phyloP scores from a whole-genome alignment of 2,888 invertebrate genomes.

The Panopea generosa region DNA sequence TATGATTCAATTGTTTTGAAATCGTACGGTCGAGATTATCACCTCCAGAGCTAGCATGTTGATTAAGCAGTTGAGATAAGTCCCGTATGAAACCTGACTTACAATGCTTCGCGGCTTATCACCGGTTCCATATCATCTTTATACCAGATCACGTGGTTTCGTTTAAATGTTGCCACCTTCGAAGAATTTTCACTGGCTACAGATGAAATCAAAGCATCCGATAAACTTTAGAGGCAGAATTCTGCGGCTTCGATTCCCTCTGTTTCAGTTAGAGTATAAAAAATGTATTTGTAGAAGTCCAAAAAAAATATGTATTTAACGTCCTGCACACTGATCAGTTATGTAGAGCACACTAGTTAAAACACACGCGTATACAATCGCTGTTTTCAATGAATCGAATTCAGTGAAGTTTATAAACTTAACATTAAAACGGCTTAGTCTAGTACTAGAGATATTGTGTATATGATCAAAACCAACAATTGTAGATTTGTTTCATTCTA shows the following conservation, averaged over 20 bases:
- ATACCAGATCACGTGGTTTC: conserved; percentile 38
- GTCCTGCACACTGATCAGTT: too few relatives aligned
- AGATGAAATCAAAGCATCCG: conserved; percentile 7
- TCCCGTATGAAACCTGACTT: conserved; percentile 14
- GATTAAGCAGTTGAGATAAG: conserved; percentile 27
- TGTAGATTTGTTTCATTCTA: conserved; percentile 67
- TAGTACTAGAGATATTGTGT: conserved; percentile 55
- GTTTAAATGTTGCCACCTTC: conserved; percentile 24
- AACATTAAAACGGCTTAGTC: conserved; percentile 20
- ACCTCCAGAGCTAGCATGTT: not conserved
- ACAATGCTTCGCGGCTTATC: conserved; percentile 21
- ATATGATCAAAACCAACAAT: conserved; percentile 61
- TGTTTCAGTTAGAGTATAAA: too few relatives aligned
- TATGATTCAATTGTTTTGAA: conserved; percentile 14
- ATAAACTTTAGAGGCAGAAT: conserved; percentile 3
- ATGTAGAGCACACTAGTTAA: too few relatives aligned
- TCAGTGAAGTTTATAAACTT: not conserved
- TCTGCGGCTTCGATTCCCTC: too few relatives aligned
- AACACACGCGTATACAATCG: too few relatives aligned
- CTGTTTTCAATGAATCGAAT: too few relatives aligned
- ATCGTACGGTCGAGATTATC: conserved; percentile 21
- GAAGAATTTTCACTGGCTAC: conserved; percentile 14
- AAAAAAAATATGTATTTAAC: too few relatives aligned
- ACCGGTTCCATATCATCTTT: conserved; percentile 7
- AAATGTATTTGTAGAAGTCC: too few relatives aligned